Base-by-base conservation (phyloP, 2,888 invertebrate species). In the Trilocha varians region DNA sequence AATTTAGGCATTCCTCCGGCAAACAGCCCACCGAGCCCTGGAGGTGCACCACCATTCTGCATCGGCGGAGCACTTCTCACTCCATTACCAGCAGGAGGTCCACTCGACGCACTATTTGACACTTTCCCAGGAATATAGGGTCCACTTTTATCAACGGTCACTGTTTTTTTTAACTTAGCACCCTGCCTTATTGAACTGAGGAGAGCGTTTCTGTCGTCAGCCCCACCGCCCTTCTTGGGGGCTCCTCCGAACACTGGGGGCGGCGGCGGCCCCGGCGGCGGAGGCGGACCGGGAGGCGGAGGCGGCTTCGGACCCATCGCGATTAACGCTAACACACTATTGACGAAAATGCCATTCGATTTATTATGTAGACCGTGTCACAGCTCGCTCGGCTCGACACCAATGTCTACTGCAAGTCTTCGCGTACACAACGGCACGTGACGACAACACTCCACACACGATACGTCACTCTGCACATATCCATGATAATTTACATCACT, bases 71-170 rank as follows among this genome's bases (percentile, higher is more conserved):
- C 62, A 57, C 68, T 73, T 43, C 73, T 69, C 2, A 66, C 58
- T 16, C 75, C 72, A 59, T 76, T 79, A 2, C 78, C 78, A 39
- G 71, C 62, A 1, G 70, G 55, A 1, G 72, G 53, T 1, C 64
- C 58, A 59, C 66, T 62, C 49, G 58, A 60, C n/a, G 55, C 63
- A 63, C 11, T 25, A 25, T 66, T 68, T 48, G 77, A 57, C 49
- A 67, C 78, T 74, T 87, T 88, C 77, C 95, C 94, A 55, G 90
- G 84, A 53, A 95, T 82, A 39, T 88, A 71, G 0, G 97, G 97
- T 40, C 90, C 92, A 88, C 97, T 97, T 77, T 95, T 93, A 70
- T 97, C 97, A 59, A 93, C 91, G n/a, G 96, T 96, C 1, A 91
- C 91, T 41, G 95, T 88, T 79, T 96, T 96, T 74, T 94, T 96